Evolutionary conservation across 2,888 invertebrate species (phyloP).

Genomic region (Himalopsyche tibetana): DNA sequence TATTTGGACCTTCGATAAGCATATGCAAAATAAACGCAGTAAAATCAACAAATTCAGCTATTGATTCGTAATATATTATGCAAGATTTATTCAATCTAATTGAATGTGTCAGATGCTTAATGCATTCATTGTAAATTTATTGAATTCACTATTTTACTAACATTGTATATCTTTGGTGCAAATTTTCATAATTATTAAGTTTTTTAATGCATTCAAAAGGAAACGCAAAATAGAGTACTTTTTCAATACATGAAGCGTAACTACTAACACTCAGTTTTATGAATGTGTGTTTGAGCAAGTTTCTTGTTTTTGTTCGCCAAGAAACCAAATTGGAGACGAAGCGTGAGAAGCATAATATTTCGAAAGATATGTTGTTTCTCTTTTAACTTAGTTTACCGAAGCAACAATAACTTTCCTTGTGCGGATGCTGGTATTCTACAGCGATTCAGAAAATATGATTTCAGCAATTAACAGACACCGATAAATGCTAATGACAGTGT

Average conservation of each 20-base stretch:
- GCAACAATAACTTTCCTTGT: conserved; percentile 3
- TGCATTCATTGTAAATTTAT: background rate
- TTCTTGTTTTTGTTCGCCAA: conserved; percentile 41
- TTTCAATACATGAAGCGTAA: conserved; percentile 24
- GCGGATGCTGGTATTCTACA: background rate
- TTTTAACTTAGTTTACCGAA: conserved; percentile 7
- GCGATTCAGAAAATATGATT: background rate
- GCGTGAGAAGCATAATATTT: conserved; percentile 42
- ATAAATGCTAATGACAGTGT: background rate
- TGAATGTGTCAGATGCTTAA: background rate
- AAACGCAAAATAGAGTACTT: conserved; percentile 8
- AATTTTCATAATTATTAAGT: background rate
- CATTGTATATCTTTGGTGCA: background rate
- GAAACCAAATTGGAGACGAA: conserved; percentile 42
- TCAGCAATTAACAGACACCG: background rate
- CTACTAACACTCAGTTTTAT: background rate
- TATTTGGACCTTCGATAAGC: too few species aligned
- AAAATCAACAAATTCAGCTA: too few species aligned
- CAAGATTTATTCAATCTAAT: too few species aligned
- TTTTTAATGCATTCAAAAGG: background rate
- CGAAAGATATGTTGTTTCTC: conserved; percentile 39
- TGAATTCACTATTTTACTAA: background rate
- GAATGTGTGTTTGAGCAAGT: background rate
- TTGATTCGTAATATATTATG: too few species aligned
- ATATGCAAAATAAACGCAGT: too few species aligned